phyloP scores from a whole-genome alignment of 2,797 vertebrate species.

The Alosa sapidissima region DNA sequence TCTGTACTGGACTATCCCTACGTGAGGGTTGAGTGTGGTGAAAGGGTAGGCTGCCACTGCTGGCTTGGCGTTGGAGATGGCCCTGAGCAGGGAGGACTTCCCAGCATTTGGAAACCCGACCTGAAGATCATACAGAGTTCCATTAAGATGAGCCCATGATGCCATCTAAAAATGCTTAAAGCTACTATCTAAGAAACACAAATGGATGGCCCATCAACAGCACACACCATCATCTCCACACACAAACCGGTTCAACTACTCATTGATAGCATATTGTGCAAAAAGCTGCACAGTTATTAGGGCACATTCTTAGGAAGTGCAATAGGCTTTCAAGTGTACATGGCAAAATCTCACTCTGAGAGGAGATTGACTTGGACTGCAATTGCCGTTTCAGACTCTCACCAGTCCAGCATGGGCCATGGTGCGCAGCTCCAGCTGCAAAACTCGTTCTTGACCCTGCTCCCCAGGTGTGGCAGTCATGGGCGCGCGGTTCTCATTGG shows the following conservation, averaged over 20 bases:
- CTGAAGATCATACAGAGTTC: slow-evolving; percentile 64
- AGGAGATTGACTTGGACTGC: not conserved
- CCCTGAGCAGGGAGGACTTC: slow-evolving; percentile 90
- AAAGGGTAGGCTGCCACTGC: slow-evolving; percentile 93
- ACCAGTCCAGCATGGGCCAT: slow-evolving; percentile 96
- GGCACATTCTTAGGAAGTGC: not conserved
- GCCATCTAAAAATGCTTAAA: not conserved
- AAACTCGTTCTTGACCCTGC: slow-evolving; percentile 80
- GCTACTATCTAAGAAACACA: not conserved
- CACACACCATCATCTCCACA: not conserved
- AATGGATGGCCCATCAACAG: not conserved
- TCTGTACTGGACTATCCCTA: slow-evolving; percentile 86
- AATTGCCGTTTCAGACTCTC: slow-evolving; percentile 36
- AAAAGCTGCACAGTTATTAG: not conserved
- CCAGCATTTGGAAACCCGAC: slow-evolving; percentile 97
- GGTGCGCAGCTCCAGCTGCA: slow-evolving; percentile 89
- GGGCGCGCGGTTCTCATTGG: slow-evolving; percentile 91
- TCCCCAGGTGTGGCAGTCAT: slow-evolving; percentile 74
- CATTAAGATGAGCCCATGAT: not conserved
- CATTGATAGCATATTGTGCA: not conserved
- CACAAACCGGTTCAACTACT: not conserved
- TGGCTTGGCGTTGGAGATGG: slow-evolving; percentile 88
- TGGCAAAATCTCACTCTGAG: not conserved
- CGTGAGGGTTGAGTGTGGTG: slow-evolving; percentile 92
- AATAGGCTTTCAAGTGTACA: not conserved